Evolutionary conservation across 2,113 vertebrate genomes (phyloP).

Genomic region (Mobula birostris): DNA sequence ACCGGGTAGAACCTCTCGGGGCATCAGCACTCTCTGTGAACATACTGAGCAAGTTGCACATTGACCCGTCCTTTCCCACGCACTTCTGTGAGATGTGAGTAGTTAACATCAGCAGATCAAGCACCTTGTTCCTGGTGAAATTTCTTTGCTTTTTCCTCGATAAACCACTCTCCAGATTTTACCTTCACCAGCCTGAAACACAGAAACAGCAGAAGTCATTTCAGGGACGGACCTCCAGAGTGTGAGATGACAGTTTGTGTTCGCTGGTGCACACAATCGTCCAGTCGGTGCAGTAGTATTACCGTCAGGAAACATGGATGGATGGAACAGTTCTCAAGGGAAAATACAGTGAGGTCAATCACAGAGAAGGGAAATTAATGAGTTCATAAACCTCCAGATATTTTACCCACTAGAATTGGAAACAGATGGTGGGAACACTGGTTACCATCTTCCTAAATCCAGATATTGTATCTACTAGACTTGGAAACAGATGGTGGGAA

Average conservation of each 20-base stretch:
- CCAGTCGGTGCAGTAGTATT: background rate
- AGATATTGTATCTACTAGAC: too few species aligned
- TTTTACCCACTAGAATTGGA: too few species aligned
- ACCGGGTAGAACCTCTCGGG: background rate
- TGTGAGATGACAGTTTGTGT: background rate
- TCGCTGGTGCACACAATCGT: background rate
- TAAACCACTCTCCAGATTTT: constrained; percentile 86
- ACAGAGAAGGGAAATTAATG: too few species aligned
- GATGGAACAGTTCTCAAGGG: background rate
- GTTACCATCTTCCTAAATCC: too few species aligned
- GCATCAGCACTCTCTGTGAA: background rate
- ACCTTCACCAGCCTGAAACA: constrained; percentile 73
- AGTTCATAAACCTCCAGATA: too few species aligned
- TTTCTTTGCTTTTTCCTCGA: constrained; percentile 77
- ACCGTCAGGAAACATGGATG: background rate
- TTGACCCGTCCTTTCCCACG: background rate
- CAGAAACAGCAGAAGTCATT: background rate
- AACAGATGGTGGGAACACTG: too few species aligned
- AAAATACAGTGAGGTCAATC: background rate
- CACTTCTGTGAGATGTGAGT: background rate
- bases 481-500: too few species aligned
- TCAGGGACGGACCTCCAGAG: background rate
- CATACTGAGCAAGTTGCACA: background rate
- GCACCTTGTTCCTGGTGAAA: constrained; percentile 70
- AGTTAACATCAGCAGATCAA: background rate